These are phyloP conservation scores for Argopecten irradians DNA, from an alignment of 1,140 invertebrate species.

Conservation along the genomic window DNA sequence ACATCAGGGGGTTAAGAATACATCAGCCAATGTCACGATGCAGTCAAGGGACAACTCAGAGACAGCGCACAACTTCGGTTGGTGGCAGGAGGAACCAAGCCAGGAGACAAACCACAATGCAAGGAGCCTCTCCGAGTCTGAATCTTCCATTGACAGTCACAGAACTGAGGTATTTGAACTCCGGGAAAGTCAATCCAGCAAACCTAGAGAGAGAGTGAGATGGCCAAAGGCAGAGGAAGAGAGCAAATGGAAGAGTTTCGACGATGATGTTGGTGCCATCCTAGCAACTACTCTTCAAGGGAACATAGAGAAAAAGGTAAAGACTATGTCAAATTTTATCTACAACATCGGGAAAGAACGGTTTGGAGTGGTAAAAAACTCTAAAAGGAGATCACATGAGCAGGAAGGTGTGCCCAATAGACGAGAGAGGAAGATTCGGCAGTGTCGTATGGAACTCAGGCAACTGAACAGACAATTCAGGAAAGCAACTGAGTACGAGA, in stretches of 20 bases:
- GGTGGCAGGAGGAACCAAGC: slow-evolving; percentile 36
- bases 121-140: slow-evolving; percentile 28
- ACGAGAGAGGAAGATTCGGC: slow-evolving; percentile 28
- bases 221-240: slow-evolving; percentile 31
- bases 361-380: background rate
- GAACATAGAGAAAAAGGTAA: slow-evolving; percentile 30
- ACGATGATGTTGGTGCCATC: slow-evolving; percentile 31
- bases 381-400: background rate
- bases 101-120: slow-evolving; percentile 37
- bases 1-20: no score
- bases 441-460: background rate
- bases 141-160: slow-evolving; percentile 3
- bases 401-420: slow-evolving; percentile 2
- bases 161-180: background rate
- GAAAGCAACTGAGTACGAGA: background rate
- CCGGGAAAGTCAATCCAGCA: background rate
- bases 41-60: slow-evolving; percentile 24
- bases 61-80: slow-evolving; percentile 31
- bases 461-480: background rate
- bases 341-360: slow-evolving; percentile 36
- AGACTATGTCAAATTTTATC: background rate
- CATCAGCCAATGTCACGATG: no score
- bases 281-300: slow-evolving; percentile 19
- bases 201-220: background rate
- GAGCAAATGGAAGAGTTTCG: background rate